Evolutionary conservation across 2,888 invertebrate species (phyloP), one percentile per base, ranked within the genome.

Genomic region (Limenitis camilla): DNA sequence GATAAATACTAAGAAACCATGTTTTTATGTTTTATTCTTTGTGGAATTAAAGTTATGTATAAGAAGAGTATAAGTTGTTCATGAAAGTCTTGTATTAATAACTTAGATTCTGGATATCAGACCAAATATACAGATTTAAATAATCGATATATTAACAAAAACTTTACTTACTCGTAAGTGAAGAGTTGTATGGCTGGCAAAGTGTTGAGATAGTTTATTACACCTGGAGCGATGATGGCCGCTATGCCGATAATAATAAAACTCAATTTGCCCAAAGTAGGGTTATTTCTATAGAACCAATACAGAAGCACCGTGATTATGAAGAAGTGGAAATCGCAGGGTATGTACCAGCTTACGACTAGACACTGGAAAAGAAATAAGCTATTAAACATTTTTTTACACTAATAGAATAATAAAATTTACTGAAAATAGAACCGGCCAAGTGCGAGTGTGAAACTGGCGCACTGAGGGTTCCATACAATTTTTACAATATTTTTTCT

Each of bases 281-380:
- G 82, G 5, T 69, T 66, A 8, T 71, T 76, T 40, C 77, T 79
- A 62, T 89, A 83, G 8, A 90, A 44, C 59, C 80, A 70, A 61
- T 81, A 88, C 10, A 88, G 61, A 11, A 88, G 66, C n/a, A 90
- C 71, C 0, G 89, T 88, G 10, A 91, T 68, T 42, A 90, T 74
- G 73, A 91, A 92, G 76, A 89, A 91, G 69, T 93, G 92, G 76
- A 92, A 91, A 72, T 93, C 93, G 55, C 91, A 91, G 0, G 93
- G 90, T 35, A 92, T 85, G 73, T 92, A 92, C 93, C 93, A 93
- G 1, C 91, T 88, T 56, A 90, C 88, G 0, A 90, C 81, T 74
- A 92, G 84, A 64, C 93, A 93, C 92, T 93, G 76, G 36, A 86
- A 69, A 49, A 33, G 33, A 49, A 40, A 33, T 19, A 31, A 11